These are phyloP conservation scores for Frankliniella fusca DNA, from an alignment of 2,888 invertebrate species.

Conservation along the genomic window DNA sequence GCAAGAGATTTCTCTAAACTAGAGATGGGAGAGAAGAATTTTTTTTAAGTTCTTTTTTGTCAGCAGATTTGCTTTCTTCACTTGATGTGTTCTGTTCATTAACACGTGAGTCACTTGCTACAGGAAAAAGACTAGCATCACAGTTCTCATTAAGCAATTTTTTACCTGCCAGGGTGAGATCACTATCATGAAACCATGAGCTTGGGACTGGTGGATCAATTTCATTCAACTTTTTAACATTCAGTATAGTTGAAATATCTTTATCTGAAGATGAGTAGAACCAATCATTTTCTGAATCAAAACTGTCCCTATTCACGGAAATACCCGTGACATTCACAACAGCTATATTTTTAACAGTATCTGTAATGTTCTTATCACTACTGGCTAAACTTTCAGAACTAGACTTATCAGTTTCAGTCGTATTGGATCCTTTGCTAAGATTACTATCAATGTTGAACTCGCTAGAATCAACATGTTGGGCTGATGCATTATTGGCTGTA, in stretches of 20 bases:
- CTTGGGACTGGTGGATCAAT: background rate
- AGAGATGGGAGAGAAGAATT: background rate
- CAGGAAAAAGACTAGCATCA: background rate
- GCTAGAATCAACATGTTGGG: too few species aligned
- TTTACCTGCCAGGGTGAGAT: background rate
- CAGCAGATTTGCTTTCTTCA: background rate
- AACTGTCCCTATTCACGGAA: background rate
- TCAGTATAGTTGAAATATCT: background rate
- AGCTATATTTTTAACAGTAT: conserved; percentile 20
- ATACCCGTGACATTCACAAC: background rate
- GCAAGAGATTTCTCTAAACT: background rate
- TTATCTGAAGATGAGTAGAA: background rate
- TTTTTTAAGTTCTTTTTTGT: background rate
- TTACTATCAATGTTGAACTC: too few species aligned
- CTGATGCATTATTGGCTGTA: too few species aligned
- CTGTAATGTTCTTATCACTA: background rate
- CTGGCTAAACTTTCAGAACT: background rate
- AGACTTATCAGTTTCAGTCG: background rate
- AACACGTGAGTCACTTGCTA: background rate
- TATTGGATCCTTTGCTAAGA: too few species aligned
- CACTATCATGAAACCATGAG: background rate
- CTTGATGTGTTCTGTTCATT: background rate
- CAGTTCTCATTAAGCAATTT: background rate
- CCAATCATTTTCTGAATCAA: background rate
- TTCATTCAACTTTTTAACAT: background rate